phyloP scores from a whole-genome alignment of 92 coral and sea anemone genomes.

The Nematostella vectensis region DNA sequence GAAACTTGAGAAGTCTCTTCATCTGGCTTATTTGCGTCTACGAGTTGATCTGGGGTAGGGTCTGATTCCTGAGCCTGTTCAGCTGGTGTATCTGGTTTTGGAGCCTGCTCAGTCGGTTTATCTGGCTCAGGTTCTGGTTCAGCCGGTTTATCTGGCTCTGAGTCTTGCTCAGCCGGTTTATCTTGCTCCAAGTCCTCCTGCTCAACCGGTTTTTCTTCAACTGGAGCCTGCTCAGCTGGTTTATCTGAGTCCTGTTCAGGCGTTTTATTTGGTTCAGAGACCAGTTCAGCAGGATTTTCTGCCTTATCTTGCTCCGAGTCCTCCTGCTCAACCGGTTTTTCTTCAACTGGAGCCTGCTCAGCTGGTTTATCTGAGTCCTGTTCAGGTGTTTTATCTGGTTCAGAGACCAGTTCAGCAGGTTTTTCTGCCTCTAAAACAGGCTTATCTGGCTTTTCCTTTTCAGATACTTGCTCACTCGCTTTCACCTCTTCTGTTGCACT shows the following conservation, averaged over 20 bases:
- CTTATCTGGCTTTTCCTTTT: no score
- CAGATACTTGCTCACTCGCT: no score
- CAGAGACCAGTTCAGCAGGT: no score
- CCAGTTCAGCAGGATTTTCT: not conserved
- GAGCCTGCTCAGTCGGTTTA: conserved; percentile 2
- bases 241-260: no score
- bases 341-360: not conserved
- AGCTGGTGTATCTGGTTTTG: conserved; percentile 4
- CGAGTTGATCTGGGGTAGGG: no score
- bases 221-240: not conserved
- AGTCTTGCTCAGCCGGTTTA: conserved; percentile 3
- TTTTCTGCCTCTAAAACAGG: no score
- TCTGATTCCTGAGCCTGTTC: not conserved
- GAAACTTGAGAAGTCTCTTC: no score
- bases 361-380: not conserved
- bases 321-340: not conserved
- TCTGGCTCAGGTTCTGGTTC: not conserved
- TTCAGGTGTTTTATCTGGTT: not conserved
- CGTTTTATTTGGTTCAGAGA: not conserved
- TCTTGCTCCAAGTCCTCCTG: not conserved
- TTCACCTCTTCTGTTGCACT: no score
- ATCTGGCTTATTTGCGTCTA: no score
- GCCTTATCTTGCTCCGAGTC: not conserved
- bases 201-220: not conserved
- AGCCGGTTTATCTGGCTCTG: conserved; percentile 16